A percentile compares a stretch with the other conserved stretches of the same genome.
These are phyloP conservation scores for Artibeus lituratus DNA, from an alignment of 2,797 vertebrate species.

Conservation along the genomic window DNA sequence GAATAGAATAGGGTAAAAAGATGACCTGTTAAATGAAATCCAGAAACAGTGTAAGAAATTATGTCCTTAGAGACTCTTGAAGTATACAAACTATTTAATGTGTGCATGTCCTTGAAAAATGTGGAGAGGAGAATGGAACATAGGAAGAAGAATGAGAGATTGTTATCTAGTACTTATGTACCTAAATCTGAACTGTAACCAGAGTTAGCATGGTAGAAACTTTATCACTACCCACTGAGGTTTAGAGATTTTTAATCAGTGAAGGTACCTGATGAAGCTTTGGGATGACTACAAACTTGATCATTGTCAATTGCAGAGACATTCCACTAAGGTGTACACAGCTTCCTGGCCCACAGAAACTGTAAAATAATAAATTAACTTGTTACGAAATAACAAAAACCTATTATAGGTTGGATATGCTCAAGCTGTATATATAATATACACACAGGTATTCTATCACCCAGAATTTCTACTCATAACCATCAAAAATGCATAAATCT, in stretches of 20 bases:
- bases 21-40: not conserved
- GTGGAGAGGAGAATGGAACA: not conserved
- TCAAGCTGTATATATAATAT: not conserved
- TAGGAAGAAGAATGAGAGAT: not conserved
- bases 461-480: not conserved
- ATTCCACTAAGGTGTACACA: not conserved
- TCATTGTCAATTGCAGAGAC: not conserved
- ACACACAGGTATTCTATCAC: not conserved
- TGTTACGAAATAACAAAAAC: not conserved
- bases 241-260: not conserved
- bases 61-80: not conserved
- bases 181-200: not conserved
- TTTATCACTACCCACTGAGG: not conserved
- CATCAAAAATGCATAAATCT: not conserved
- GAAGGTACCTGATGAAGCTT: not conserved
- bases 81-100: not conserved
- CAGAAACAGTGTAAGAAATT: not conserved
- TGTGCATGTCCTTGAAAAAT: not conserved
- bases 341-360: not conserved
- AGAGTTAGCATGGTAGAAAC: not conserved
- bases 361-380: not conserved
- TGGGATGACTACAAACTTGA: not conserved
- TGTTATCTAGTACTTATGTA: not conserved
- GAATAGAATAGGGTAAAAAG: not conserved
- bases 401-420: not conserved